These are phyloP conservation scores for Danio jaintianensis DNA, from an alignment of 2,797 vertebrate genomes.

Conservation along the genomic window DNA sequence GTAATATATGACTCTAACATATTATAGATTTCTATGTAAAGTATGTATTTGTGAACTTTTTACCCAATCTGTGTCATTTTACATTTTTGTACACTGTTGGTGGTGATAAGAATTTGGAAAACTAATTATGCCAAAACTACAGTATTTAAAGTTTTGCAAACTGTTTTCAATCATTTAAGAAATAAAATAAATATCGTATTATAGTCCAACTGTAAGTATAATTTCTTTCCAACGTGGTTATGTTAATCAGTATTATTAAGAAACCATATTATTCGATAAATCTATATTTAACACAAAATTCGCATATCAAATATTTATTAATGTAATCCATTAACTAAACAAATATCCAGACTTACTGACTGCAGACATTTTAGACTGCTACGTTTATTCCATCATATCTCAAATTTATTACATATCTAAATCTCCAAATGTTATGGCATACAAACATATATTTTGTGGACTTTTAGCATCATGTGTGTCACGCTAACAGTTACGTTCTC, in stretches of 20 bases:
- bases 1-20: slow-evolving; percentile 1
- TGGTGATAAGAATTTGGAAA: not conserved
- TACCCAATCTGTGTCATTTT: not conserved
- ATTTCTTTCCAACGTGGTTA: not conserved
- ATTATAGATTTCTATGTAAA: not conserved
- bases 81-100: not conserved
- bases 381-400: not conserved
- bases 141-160: not conserved
- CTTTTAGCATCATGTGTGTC: slow-evolving; percentile 22
- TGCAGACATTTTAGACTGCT: not conserved
- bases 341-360: not conserved
- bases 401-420: not conserved
- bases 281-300: not conserved
- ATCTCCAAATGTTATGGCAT: not conserved
- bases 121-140: not conserved
- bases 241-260: not conserved
- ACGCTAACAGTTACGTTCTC: slow-evolving; percentile 22
- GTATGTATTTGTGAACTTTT: not conserved
- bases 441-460: not conserved
- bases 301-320: not conserved
- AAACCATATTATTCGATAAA: not conserved
- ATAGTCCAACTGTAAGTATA: not conserved
- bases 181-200: not conserved
- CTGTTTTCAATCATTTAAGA: not conserved
- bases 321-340: not conserved